Base-by-base conservation (phyloP, 1,140 invertebrate genomes). In the Bombyx mandarina region DNA sequence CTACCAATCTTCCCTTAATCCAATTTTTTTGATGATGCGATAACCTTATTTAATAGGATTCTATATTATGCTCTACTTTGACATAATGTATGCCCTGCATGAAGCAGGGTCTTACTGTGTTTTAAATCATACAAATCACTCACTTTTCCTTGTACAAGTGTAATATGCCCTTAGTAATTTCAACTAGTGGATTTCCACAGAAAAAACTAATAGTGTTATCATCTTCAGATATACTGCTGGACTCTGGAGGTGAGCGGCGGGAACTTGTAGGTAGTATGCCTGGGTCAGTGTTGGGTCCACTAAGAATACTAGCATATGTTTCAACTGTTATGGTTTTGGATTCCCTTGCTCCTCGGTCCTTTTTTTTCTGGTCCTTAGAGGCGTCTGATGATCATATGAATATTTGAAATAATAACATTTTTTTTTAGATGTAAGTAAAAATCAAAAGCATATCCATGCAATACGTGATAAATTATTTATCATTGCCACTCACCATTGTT, bases 81-180 rank as follows among this genome's bases (percentile, higher is more conserved):
- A 35, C 26, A 35, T 2, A 35, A 35, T 35, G 26, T 6, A 57
- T 57, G 18, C 22, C 26, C 45, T 2, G 4, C 26, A 35, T 35
- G 4, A 35, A 35, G 26, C 2, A 35, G 26, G 4, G 26, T 35
- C 26, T 35, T 35, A 35, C 26, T 35, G 26, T 35, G 4, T 35
- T 35, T 35, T 35, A 35, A 35, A 35, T 35, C 4, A 35, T 35
- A 35, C 4, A 5, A 35, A 35, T 35, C 26, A 76, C 90, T 82
- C 88, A 95, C 94, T 97, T 97, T 88, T 98, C 97, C 86, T 98
- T 98, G 79, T 97, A 99, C 1, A 99, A 88, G 91, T 99, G 98
- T 26, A 99, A 88, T 52, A 99, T 94, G 51, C 98, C 98, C 84
- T 97, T 98, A 0, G 96, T 98, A 43, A 97, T 93, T 90, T 99